Conservation (phyloP, 2,888 invertebrate genomes). For the Epistrophe grossulariae region DNA sequence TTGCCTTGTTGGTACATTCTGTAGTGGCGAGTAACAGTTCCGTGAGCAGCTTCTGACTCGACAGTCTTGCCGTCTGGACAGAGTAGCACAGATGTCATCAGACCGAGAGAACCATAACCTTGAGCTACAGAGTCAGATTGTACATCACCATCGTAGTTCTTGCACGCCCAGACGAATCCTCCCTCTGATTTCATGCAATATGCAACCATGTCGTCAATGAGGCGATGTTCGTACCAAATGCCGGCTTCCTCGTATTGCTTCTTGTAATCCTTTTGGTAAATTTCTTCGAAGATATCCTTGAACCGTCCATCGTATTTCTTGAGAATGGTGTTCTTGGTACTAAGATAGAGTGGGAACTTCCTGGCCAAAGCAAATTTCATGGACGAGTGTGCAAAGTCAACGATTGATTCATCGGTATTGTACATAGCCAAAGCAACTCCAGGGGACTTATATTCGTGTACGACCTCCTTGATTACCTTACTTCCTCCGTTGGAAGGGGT, state of each 20-base stretch:
- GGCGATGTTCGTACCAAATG: constrained; percentile 98
- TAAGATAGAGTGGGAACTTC: constrained; percentile 95
- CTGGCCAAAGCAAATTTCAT: constrained; percentile 94
- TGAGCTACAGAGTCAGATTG: constrained; percentile 99
- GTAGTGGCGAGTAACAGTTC: constrained; percentile 97
- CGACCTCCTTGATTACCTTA: constrained; percentile 88
- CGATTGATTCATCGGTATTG: constrained; percentile 97
- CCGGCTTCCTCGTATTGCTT: constrained; percentile 91
- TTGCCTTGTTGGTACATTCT: constrained; percentile 96
- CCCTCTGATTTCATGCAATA: constrained; percentile 99
- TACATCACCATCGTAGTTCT: constrained; percentile 99
- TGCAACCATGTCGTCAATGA: constrained; percentile 99
- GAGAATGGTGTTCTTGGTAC: constrained; percentile 98
- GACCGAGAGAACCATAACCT: constrained; percentile 96
- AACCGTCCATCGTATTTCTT: constrained; percentile 98
- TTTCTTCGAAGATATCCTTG: constrained; percentile 98
- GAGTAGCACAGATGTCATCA: constrained; percentile 98
- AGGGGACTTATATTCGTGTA: constrained; percentile 93
- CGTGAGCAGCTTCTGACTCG: constrained; percentile 99
- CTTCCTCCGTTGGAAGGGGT: constrained; percentile 87
- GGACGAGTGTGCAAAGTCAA: constrained; percentile 97
- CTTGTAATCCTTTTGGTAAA: constrained; percentile 95
- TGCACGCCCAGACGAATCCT: constrained; percentile 99
- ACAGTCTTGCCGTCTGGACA: constrained; percentile 99
- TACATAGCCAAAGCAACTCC: constrained; percentile 98